Percentiles rank a stretch among this genome's conserved stretches.
phyloP scores from a whole-genome alignment of 2,888 invertebrate genomes.

The Papilio protenor region DNA sequence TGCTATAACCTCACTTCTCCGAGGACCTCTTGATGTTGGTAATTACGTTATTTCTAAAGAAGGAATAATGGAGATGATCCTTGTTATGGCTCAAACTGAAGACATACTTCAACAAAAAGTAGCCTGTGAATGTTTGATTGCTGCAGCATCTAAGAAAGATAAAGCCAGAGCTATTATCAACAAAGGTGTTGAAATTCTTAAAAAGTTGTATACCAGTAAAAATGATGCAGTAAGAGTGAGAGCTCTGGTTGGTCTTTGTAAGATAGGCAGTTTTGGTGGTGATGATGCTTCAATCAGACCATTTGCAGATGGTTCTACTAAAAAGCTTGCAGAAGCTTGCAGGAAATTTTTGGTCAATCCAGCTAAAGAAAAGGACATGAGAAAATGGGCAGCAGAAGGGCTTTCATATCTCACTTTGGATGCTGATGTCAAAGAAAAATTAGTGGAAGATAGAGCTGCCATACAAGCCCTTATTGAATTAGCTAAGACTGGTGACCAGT shows the following conservation, averaged over 20 bases:
- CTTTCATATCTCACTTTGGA: slow-evolving; percentile 98
- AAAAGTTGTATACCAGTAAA: slow-evolving; percentile 94
- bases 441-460: slow-evolving; percentile 93
- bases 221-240: slow-evolving; percentile 96
- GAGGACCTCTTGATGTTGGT: slow-evolving; percentile 97
- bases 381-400: slow-evolving; percentile 98
- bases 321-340: slow-evolving; percentile 97
- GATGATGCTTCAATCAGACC: slow-evolving; percentile 97
- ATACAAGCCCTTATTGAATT: slow-evolving; percentile 94
- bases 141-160: slow-evolving; percentile 98
- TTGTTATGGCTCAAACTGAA: slow-evolving; percentile 98
- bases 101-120: slow-evolving; percentile 95
- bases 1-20: slow-evolving; percentile 93
- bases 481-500: slow-evolving; percentile 94
- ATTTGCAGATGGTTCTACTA: slow-evolving; percentile 97
- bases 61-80: slow-evolving; percentile 97
- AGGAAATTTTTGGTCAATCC: slow-evolving; percentile 95
- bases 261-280: slow-evolving; percentile 97
- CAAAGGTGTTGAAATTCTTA: slow-evolving; percentile 96
- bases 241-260: slow-evolving; percentile 96
- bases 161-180: slow-evolving; percentile 95
- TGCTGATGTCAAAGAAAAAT: slow-evolving; percentile 98
- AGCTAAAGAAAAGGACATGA: slow-evolving; percentile 93
- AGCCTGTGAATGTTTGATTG: slow-evolving; percentile 98
- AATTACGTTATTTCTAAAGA: slow-evolving; percentile 92